Base-by-base conservation (phyloP, 2,113 vertebrate genomes). In the Vidua chalybeata region DNA sequence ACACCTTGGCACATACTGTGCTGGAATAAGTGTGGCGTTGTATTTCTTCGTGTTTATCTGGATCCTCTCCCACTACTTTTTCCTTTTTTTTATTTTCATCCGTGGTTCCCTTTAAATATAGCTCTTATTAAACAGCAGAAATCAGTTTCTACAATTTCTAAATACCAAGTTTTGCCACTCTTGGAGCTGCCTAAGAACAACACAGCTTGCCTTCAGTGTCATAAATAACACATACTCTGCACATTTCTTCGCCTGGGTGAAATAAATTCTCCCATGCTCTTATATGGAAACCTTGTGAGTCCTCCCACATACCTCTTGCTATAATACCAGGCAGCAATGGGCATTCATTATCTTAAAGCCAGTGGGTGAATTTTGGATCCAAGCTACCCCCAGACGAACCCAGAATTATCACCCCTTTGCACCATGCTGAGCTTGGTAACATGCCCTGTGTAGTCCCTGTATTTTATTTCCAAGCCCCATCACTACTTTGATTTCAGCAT, bases 231-330 rank as follows among this genome's bases (percentile, higher is more conserved):
- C 62, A 64, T 21, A 76, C 63, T 54, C 74, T 13, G 88, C 56
- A 89, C 91, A 45, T 87, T 97, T 95, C 88, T 87, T 89, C 2
- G 56, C 84, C 85, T 52, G 67, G 6, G 48, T 68, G 82, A 95
- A 93, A 97, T 84, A 95, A 87, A 95, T 95, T 96, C 97, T 94
- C 93, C 55, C 90, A 95, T 95, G 95, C 61, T 96, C 97, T 97
- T 97, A 96, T 96, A 97, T 89, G 96, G 96, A 92, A 94, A 93
- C 91, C 92, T 77, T 41, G 85, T 82, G 11, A 64, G 74, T 91
- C 95, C 81, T 88, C 79, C 94, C 93, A 90, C 95, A 83, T 61
- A 68, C 87, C 37, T 63, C 83, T 92, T 61, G 85, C 52, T 85
- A 74, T 62, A 78, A 2, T 51, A 84, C 31, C 84, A 73, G 55